A percentile compares a stretch with the other conserved stretches of the same genome.
phyloP scores from a whole-genome alignment of 2,113 vertebrate species.

The Varanus komodoensis region DNA sequence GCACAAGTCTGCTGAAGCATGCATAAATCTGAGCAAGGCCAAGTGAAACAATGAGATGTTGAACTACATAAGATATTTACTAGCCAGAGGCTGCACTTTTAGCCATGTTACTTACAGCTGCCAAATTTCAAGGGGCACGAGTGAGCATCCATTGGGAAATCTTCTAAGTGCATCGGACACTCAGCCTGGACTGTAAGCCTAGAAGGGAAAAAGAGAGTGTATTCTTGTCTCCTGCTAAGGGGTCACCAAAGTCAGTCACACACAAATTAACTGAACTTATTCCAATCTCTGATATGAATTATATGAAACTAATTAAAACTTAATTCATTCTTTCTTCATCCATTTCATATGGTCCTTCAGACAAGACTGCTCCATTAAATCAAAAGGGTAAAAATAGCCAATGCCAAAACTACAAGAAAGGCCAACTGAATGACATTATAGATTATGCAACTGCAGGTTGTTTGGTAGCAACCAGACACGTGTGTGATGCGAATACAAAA shows the following conservation, averaged over 20 bases:
- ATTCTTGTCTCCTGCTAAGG: constrained; percentile 63
- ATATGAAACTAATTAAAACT: constrained; percentile 57
- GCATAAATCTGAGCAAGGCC: not conserved
- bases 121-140: constrained; percentile 98
- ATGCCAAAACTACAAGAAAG: constrained; percentile 47
- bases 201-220: constrained; percentile 70
- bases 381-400: constrained; percentile 47
- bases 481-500: not conserved
- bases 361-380: constrained; percentile 53
- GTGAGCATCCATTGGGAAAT: constrained; percentile 99
- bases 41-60: constrained; percentile 27
- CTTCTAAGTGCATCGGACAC: constrained; percentile 99
- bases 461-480: constrained; percentile 36
- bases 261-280: constrained; percentile 49
- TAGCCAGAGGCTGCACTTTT: constrained; percentile 7
- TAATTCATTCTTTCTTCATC: constrained; percentile 51
- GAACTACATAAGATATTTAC: constrained; percentile 6
- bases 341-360: constrained; percentile 49
- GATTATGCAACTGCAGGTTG: constrained; percentile 43
- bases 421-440: constrained; percentile 44
- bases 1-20: not conserved
- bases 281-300: constrained; percentile 40
- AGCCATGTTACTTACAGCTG: constrained; percentile 92
- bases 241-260: constrained; percentile 61
- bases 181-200: constrained; percentile 99